Percentiles rank a stretch among this genome's conserved stretches.
These are phyloP conservation scores for Megaceryle torquata DNA, from an alignment of 2,113 vertebrate genomes.

Conservation along the genomic window DNA sequence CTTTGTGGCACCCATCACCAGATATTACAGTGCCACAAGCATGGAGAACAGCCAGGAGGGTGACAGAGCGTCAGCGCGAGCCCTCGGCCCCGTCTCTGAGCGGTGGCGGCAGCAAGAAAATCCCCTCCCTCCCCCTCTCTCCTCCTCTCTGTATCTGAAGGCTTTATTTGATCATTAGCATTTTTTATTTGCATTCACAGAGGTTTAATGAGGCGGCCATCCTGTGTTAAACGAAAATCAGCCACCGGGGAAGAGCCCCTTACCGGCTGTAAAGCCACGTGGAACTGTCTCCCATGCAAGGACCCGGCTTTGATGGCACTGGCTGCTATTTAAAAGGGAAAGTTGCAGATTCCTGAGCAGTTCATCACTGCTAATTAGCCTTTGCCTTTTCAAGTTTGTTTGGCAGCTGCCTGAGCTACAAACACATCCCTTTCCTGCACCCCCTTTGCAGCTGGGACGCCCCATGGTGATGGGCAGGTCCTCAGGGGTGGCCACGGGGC, in stretches of 20 bases:
- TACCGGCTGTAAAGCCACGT: rapidly evolving
- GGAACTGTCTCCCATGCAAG: rapidly evolving
- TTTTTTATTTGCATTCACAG: neutral
- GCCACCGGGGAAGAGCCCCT: neutral
- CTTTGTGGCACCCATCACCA: rapidly evolving
- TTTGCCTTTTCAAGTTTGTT: neutral
- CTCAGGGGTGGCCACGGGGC: neutral
- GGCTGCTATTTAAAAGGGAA: neutral
- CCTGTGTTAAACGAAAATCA: neutral
- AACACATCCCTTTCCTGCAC: neutral
- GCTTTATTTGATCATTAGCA: neutral
- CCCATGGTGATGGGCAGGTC: neutral
- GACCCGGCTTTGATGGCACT: neutral
- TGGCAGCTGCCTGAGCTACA: rapidly evolving
- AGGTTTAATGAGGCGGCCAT: neutral
- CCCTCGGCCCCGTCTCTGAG: neutral
- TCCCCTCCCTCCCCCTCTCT: neutral
- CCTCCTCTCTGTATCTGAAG: neutral
- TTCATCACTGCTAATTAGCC: neutral
- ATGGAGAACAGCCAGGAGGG: rapidly evolving
- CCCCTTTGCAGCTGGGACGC: neutral
- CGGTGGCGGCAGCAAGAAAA: neutral
- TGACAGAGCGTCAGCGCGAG: rapidly evolving
- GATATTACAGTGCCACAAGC: rapidly evolving
- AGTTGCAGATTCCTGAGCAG: neutral